phyloP scores from a whole-genome alignment of 2,113 vertebrate genomes.

The Hippocampus comes region DNA sequence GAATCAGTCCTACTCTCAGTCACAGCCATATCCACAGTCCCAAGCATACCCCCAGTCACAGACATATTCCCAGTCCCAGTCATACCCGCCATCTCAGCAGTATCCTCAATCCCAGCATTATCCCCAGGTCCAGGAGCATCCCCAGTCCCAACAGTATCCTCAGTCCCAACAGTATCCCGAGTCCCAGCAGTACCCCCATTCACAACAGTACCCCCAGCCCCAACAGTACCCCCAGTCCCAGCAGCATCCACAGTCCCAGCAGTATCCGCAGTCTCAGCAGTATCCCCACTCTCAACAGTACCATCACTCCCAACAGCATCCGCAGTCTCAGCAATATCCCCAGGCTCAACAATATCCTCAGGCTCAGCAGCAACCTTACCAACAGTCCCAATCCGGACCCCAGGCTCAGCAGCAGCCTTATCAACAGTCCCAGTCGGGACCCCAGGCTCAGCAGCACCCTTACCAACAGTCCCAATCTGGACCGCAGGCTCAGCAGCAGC shows the following conservation, averaged over 20 bases:
- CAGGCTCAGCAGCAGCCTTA: slow-evolving; percentile 5
- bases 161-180: slow-evolving; percentile 46
- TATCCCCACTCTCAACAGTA: slow-evolving; percentile 11
- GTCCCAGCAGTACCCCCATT: slow-evolving; percentile 25
- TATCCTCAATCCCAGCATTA: slow-evolving; percentile 48
- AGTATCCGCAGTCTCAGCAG: background rate
- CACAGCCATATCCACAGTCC: slow-evolving; percentile 41
- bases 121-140: slow-evolving; percentile 15
- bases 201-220: background rate
- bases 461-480: slow-evolving; percentile 36
- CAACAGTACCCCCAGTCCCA: background rate
- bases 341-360: background rate
- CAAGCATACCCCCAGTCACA: slow-evolving; percentile 38
- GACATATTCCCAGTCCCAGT: slow-evolving; percentile 21
- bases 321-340: background rate
- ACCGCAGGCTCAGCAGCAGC: slow-evolving; percentile 21
- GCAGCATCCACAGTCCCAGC: background rate
- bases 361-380: slow-evolving; percentile 1
- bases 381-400: slow-evolving; percentile 1
- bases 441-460: slow-evolving; percentile 5
- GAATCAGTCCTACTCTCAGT: slow-evolving; percentile 19
- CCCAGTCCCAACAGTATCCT: slow-evolving; percentile 30
- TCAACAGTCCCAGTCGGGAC: background rate
- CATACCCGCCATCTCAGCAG: slow-evolving; percentile 25
- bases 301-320: slow-evolving; percentile 27